Percentiles rank a stretch among this genome's conserved stretches.
These are phyloP conservation scores for Anthrax anthrax DNA, from an alignment of 2,888 invertebrate species.

Conservation along the genomic window DNA sequence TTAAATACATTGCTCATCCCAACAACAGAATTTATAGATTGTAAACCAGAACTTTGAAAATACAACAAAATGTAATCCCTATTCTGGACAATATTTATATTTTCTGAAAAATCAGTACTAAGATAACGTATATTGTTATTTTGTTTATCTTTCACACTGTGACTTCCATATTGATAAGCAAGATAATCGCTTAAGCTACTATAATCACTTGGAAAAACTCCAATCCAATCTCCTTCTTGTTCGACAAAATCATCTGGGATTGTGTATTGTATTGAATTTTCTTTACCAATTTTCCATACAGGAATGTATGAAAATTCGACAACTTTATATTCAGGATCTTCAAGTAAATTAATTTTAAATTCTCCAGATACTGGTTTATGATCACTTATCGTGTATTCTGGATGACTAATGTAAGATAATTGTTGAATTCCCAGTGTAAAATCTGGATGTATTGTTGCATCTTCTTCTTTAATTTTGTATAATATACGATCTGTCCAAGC, in stretches of 20 bases:
- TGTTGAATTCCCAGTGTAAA: slow-evolving; percentile 61
- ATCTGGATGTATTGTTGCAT: slow-evolving; percentile 72
- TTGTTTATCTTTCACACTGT: slow-evolving; percentile 4
- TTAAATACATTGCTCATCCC: slow-evolving; percentile 29
- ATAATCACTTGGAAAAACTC: slow-evolving; percentile 68
- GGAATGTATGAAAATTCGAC: slow-evolving; percentile 54
- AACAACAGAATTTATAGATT: slow-evolving; percentile 30
- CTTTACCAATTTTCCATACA: slow-evolving; percentile 61
- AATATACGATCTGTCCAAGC: slow-evolving; percentile 92
- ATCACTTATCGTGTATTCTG: slow-evolving; percentile 68
- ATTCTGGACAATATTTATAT: slow-evolving; percentile 26
- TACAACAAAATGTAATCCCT: slow-evolving; percentile 30
- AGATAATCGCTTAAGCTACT: slow-evolving; percentile 69
- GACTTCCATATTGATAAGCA: slow-evolving; percentile 58
- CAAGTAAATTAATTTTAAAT: slow-evolving; percentile 58
- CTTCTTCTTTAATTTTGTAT: slow-evolving; percentile 68
- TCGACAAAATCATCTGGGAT: slow-evolving; percentile 35
- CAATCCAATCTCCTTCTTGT: slow-evolving; percentile 73
- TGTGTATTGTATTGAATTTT: slow-evolving; percentile 29
- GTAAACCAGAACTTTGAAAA: slow-evolving; percentile 31
- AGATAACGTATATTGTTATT: slow-evolving; percentile 24
- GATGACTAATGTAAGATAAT: slow-evolving; percentile 61
- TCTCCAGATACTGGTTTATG: slow-evolving; percentile 84
- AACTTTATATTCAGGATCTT: slow-evolving; percentile 49
- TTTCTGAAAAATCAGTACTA: slow-evolving; percentile 30